A percentile compares a stretch with the other conserved stretches of the same genome.
Conservation (phyloP, 64 coral and sea anemone species). For the Actinia tenebrosa region DNA sequence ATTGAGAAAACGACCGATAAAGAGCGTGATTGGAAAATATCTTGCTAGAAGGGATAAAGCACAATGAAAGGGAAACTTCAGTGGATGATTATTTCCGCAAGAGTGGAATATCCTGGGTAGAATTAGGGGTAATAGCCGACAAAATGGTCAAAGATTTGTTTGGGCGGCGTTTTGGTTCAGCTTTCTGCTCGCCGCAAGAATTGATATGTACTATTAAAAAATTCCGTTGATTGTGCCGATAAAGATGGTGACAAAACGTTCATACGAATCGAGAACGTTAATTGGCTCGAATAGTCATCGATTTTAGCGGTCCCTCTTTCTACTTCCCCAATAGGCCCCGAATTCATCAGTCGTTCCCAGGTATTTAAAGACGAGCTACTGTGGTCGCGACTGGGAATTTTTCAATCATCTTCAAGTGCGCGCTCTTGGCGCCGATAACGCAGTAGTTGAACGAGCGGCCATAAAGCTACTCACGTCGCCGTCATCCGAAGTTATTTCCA, state of each 20-base stretch:
- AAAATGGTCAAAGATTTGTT: background rate
- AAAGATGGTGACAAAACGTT: constrained; percentile 11
- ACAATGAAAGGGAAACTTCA: constrained; percentile 11
- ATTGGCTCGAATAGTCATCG: constrained; percentile 9
- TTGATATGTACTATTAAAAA: constrained; percentile 19
- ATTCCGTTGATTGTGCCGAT: constrained; percentile 15
- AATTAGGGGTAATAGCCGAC: constrained; percentile 11
- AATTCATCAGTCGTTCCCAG: background rate
- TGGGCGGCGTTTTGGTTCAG: background rate
- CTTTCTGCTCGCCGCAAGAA: constrained; percentile 8
- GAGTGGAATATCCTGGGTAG: background rate
- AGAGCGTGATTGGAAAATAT: background rate
- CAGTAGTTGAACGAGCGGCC: background rate
- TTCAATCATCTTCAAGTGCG: constrained; percentile 6
- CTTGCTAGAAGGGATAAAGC: background rate
- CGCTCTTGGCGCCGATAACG: background rate
- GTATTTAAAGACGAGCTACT: background rate
- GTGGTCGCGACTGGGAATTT: background rate
- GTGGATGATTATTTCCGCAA: background rate
- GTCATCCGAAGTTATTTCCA: background rate
- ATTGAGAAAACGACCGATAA: constrained; percentile 10
- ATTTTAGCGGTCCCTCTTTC: background rate
- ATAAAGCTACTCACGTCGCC: too few relatives aligned
- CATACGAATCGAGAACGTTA: background rate
- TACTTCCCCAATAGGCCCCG: background rate